Evolutionary conservation across 23 tunicate genomes (phyloP).

Genomic region (Trididemnum nubilum): DNA sequence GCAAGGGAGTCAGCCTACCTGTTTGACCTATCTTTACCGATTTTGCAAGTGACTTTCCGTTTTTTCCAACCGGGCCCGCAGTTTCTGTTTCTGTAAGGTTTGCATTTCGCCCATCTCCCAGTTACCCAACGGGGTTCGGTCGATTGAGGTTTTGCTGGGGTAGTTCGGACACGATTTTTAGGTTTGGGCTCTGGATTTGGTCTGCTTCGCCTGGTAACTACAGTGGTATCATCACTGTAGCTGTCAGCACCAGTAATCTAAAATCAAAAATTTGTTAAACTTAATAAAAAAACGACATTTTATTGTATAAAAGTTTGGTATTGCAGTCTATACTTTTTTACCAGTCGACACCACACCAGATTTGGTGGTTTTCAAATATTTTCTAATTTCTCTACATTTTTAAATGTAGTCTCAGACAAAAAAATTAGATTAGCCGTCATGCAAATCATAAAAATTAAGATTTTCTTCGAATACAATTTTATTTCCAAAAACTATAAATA

Average conservation of each 20-base stretch:
- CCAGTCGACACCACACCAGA: too few relatives aligned
- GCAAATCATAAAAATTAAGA: too few relatives aligned
- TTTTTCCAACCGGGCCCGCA: conserved; percentile 79
- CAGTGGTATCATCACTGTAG: background rate
- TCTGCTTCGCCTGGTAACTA: background rate
- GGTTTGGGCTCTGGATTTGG: background rate
- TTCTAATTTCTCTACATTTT: too few relatives aligned
- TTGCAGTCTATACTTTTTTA: too few relatives aligned
- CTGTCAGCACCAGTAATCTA: background rate
- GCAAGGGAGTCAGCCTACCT: background rate
- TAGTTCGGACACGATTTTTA: too few relatives aligned
- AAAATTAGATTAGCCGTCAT: too few relatives aligned
- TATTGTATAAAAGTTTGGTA: too few relatives aligned
- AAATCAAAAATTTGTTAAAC: background rate
- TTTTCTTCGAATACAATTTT: too few relatives aligned
- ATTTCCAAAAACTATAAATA: too few relatives aligned
- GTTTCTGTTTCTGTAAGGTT: conserved; percentile 41
- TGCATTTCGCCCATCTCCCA: conserved; percentile 86
- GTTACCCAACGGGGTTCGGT: conserved; percentile 59
- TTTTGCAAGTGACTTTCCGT: conserved; percentile 71
- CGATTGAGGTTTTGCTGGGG: background rate
- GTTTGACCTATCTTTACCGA: conserved; percentile 44
- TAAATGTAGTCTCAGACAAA: too few relatives aligned
- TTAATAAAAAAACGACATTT: too few relatives aligned
- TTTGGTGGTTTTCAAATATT: too few relatives aligned